Percentiles rank a stretch among this genome's conserved stretches.
Evolutionary conservation across 2,888 invertebrate species (phyloP).

Genomic region (Ellobium chinense): DNA sequence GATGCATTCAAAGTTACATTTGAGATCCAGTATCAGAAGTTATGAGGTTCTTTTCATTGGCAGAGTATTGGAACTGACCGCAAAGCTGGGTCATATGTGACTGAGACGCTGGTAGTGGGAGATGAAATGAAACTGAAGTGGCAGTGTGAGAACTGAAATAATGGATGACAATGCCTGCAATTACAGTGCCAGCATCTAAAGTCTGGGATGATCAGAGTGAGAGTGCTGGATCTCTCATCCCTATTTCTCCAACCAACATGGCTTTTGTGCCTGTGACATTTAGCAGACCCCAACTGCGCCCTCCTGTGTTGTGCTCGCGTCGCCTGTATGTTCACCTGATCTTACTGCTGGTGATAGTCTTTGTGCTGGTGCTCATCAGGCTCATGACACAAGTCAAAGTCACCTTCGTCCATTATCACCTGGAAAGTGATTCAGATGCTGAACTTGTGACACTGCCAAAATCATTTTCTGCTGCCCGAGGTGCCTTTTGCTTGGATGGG

Average conservation of each 20-base stretch:
- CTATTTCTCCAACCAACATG: constrained; percentile 23
- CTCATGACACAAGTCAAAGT: constrained; percentile 54
- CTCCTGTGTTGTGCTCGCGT: constrained; percentile 52
- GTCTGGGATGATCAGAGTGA: too few relatives aligned
- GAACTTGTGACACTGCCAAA: constrained; percentile 60
- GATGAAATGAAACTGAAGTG: too few relatives aligned
- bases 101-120: too few relatives aligned
- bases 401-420: constrained; percentile 59
- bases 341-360: constrained; percentile 50
- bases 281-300: constrained; percentile 47
- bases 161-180: too few relatives aligned
- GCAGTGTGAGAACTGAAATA: too few relatives aligned
- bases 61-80: too few relatives aligned
- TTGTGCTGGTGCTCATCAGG: constrained; percentile 55
- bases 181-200: too few relatives aligned
- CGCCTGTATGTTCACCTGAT: constrained; percentile 58
- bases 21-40: too few relatives aligned
- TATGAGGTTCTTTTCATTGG: too few relatives aligned
- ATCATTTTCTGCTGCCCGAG: constrained; percentile 50
- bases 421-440: constrained; percentile 59
- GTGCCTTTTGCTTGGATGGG: constrained; percentile 62
- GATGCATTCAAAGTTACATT: too few relatives aligned
- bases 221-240: too few relatives aligned
- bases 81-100: too few relatives aligned
- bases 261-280: constrained; percentile 38